These are phyloP conservation scores for Mus caroli DNA, from an alignment of 2,797 vertebrate genomes.

Conservation along the genomic window DNA sequence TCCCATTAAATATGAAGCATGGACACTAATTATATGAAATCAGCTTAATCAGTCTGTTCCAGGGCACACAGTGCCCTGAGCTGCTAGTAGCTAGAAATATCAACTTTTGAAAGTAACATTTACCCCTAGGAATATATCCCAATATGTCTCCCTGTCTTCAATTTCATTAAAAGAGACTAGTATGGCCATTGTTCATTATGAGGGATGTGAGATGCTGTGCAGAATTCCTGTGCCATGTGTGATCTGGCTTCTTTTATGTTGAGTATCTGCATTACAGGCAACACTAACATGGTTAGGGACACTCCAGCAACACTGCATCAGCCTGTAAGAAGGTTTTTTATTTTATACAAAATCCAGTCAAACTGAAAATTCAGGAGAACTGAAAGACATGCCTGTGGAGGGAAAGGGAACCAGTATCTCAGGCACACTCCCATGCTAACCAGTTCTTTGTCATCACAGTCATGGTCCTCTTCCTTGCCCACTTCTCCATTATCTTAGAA, in stretches of 20 bases:
- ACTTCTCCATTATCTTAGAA: slow-evolving; percentile 2
- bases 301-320: neutral
- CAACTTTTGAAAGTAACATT: slow-evolving; percentile 57
- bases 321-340: neutral
- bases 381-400: neutral
- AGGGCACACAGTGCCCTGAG: neutral
- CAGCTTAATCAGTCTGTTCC: slow-evolving; percentile 56
- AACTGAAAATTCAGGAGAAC: neutral
- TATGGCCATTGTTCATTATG: neutral
- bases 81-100: neutral
- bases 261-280: neutral
- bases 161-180: slow-evolving; percentile 38
- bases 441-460: slow-evolving; percentile 11
- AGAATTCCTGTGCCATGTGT: neutral
- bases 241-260: neutral
- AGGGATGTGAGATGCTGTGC: neutral
- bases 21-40: slow-evolving; percentile 50
- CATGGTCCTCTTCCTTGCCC: neutral
- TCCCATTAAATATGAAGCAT: slow-evolving; percentile 26
- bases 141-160: neutral
- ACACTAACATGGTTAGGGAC: neutral
- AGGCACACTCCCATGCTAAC: neutral
- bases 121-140: slow-evolving; percentile 11
- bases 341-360: slow-evolving; percentile 20
- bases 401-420: neutral